phyloP scores from a whole-genome alignment of 2,888 invertebrate species.

The Stenurella melanura region DNA sequence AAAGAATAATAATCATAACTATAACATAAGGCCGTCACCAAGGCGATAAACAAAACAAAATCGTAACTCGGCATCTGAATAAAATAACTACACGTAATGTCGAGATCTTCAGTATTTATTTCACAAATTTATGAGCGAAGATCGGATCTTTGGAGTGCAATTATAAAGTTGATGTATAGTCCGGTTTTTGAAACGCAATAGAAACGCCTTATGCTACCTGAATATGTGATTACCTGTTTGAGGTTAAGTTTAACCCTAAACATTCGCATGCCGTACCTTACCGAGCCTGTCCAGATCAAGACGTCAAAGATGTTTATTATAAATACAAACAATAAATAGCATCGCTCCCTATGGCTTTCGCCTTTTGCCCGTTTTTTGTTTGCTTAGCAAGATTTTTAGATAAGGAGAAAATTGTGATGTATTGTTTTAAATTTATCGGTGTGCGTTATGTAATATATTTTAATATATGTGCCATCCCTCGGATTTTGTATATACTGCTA shows the following conservation, averaged over 20 bases:
- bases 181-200: conserved; percentile 65
- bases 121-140: conserved; percentile 73
- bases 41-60: conserved; percentile 71
- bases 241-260: conserved; percentile 50
- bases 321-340: conserved; percentile 42
- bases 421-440: conserved; percentile 41
- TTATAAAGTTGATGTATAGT: conserved; percentile 72
- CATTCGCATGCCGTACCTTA: conserved; percentile 35
- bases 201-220: conserved; percentile 69
- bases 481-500: not conserved
- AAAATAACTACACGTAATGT: conserved; percentile 56
- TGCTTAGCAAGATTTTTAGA: conserved; percentile 46
- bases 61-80: conserved; percentile 68
- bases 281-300: conserved; percentile 53
- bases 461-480: not conserved
- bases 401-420: conserved; percentile 45
- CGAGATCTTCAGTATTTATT: conserved; percentile 70
- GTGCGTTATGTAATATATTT: not conserved
- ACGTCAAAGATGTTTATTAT: conserved; percentile 55
- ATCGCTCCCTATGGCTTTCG: conserved; percentile 18
- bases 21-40: conserved; percentile 69
- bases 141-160: conserved; percentile 72
- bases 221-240: conserved; percentile 69
- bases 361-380: conserved; percentile 44
- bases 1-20: conserved; percentile 63